Evolutionary conservation across 2,113 vertebrate genomes (phyloP).

Genomic region (Gadus macrocephalus): DNA sequence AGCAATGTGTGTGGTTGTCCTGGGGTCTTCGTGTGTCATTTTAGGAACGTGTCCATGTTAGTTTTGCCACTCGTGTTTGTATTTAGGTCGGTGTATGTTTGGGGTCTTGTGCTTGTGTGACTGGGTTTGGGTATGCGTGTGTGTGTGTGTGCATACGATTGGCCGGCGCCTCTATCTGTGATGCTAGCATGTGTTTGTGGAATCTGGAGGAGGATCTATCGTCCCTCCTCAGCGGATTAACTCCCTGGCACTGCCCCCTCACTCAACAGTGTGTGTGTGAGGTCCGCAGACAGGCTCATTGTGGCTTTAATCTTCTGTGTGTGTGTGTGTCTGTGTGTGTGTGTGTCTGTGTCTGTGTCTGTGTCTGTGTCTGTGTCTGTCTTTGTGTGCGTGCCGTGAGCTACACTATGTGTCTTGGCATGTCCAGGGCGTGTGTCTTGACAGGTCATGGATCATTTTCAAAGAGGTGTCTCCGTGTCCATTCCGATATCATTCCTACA

Average conservation of each 20-base stretch:
- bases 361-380: too few relatives aligned
- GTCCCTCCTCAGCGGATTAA: neutral
- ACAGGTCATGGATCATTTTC: slow-evolving; percentile 69
- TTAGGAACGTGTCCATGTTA: too few relatives aligned
- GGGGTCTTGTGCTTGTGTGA: slow-evolving; percentile 9
- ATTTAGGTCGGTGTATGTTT: slow-evolving; percentile 1
- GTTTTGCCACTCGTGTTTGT: slow-evolving; percentile 2
- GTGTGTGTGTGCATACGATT: neutral
- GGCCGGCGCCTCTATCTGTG: slow-evolving; percentile 7
- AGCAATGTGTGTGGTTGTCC: slow-evolving; percentile 2
- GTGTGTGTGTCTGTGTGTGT: too few relatives aligned
- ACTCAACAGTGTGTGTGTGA: neutral
- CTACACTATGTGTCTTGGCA: too few relatives aligned
- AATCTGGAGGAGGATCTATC: slow-evolving; percentile 44
- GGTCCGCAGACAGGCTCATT: neutral
- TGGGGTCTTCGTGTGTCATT: slow-evolving; percentile 7
- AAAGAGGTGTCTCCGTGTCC: slow-evolving; percentile 65
- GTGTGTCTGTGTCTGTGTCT: too few relatives aligned
- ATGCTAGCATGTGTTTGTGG: slow-evolving; percentile 20
- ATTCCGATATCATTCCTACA: slow-evolving; percentile 48
- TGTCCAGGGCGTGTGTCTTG: slow-evolving; percentile 59
- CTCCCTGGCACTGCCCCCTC: neutral
- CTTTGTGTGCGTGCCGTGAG: neutral
- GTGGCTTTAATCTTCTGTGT: too few relatives aligned
- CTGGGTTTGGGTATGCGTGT: neutral